Conservation (phyloP, 2,888 invertebrate species). For the Lamproptera curius region DNA sequence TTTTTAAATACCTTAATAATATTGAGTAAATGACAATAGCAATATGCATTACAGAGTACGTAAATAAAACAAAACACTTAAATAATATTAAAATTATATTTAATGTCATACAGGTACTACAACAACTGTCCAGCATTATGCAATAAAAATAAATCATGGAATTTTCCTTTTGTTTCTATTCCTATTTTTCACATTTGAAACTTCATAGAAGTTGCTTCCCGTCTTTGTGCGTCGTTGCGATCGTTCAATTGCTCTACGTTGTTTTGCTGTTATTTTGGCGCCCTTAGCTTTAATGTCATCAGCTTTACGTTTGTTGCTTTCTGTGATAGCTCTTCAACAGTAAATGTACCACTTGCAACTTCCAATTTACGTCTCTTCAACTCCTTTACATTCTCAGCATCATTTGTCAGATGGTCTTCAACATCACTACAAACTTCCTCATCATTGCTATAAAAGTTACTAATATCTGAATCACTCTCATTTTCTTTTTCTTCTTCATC, state of each 20-base stretch:
- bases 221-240: conserved; percentile 87
- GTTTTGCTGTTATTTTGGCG: conserved; percentile 85
- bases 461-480: conserved; percentile 79
- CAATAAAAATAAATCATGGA: conserved; percentile 21
- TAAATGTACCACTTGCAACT: conserved; percentile 75
- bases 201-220: conserved; percentile 94
- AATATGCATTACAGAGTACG: no score
- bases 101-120: no score
- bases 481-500: conserved; percentile 48
- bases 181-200: conserved; percentile 92
- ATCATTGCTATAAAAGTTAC: conserved; percentile 83
- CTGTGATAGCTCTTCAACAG: conserved; percentile 70
- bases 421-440: conserved; percentile 77
- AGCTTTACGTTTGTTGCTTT: conserved; percentile 48
- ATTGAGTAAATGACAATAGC: neutral
- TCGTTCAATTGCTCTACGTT: conserved; percentile 85
- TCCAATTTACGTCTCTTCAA: conserved; percentile 62
- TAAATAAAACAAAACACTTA: neutral
- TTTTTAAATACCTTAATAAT: conserved; percentile 8
- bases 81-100: conserved; percentile 1
- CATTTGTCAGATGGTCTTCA: conserved; percentile 69
- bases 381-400: conserved; percentile 66
- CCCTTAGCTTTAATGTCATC: conserved; percentile 32
- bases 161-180: conserved; percentile 84
- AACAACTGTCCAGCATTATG: no score